A percentile compares a stretch with the other conserved stretches of the same genome.
Evolutionary conservation across 30 jellyfish, hydroid and myxozoan species (phyloP).

Genomic region (Aurelia sp.): DNA sequence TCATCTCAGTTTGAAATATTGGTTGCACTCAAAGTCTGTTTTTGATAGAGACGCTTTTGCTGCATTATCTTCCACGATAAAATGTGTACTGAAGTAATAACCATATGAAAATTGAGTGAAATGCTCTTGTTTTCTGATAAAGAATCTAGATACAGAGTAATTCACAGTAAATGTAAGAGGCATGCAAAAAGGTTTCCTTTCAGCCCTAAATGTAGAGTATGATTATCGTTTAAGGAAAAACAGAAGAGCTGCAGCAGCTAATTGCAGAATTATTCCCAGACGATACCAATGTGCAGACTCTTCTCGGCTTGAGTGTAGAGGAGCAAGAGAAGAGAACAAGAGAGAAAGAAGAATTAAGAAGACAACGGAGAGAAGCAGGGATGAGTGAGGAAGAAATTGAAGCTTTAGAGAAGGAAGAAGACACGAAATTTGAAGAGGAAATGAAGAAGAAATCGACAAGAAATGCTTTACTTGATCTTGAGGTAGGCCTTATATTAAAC

Average conservation of each 20-base stretch:
- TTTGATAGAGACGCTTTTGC: too few species aligned
- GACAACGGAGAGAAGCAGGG: slow-evolving; percentile 67
- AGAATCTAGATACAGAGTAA: too few species aligned
- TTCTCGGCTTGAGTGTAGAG: slow-evolving; percentile 67
- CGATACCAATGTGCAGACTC: slow-evolving; percentile 49
- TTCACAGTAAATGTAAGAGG: too few species aligned
- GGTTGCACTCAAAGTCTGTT: too few species aligned
- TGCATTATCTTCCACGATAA: too few species aligned
- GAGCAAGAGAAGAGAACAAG: slow-evolving; percentile 67
- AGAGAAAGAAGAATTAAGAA: slow-evolving; percentile 62
- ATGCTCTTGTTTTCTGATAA: too few species aligned
- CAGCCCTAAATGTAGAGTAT: too few species aligned
- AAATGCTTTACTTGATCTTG: slow-evolving; percentile 65
- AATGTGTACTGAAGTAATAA: too few species aligned
- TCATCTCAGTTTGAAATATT: too few species aligned
- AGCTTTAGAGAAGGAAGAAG: slow-evolving; percentile 76
- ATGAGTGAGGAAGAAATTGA: slow-evolving; percentile 77
- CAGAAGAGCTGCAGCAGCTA: slow-evolving; percentile 61
- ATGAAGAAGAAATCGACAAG: slow-evolving; percentile 65
- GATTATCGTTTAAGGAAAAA: slow-evolving; percentile 37
- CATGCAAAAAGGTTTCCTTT: too few species aligned
- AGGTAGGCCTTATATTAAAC: slow-evolving; percentile 31
- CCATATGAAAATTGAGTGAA: too few species aligned
- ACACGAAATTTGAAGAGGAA: slow-evolving; percentile 67
- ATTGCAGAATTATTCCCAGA: slow-evolving; percentile 60